Base-by-base conservation (phyloP, 1,140 invertebrate species). In the Contarinia nasturtii region DNA sequence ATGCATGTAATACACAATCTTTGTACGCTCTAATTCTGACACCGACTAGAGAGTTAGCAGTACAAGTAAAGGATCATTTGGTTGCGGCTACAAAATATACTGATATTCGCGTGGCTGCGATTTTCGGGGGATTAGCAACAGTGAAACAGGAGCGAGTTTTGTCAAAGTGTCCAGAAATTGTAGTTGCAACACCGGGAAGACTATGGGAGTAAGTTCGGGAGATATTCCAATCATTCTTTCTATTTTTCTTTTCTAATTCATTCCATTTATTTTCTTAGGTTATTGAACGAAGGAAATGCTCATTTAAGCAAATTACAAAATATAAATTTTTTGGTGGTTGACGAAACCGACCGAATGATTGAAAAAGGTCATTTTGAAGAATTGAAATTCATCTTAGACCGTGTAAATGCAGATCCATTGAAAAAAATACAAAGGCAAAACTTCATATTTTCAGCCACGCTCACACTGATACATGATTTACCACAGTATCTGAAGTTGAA, bases 261-360 rank as follows among this genome's bases (percentile, higher is more conserved):
- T n/a, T n/a, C n/a, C n/a, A n/a, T n/a, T n/a, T n/a, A n/a, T n/a
- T n/a, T n/a, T n/a, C n/a, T n/a, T n/a, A n/a, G n/a, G n/a, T 66
- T 97, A 1, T 74, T 93, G 21, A 67, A 78, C 50, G 73, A 82
- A 57, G 85, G 82, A 17, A 80, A 87, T 57, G 58, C 68, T 17
- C 84, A 88, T 69, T 66, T 91, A 12, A 73, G 68, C 47, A 76
- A 82, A 59, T 57, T 89, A 7, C 58, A 76, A 47, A 65, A 75
- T 44, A 74, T 87, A 12, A 82, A 74, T 75, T 90, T 79, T 63
- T 67, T 98, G 48, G 93, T 89, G 0, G 87, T 99, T 49, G 96
- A 99, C 66, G 96, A 99, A 74, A 95, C 94, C 0, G 96, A 99
- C 67, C 73, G 95, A 53, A 98, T 99, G 93, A 69, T 97, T 15